Evolutionary conservation across 2,113 vertebrate species (phyloP), one percentile per base, ranked within the genome.

Genomic region (Stegostoma tigrinum): DNA sequence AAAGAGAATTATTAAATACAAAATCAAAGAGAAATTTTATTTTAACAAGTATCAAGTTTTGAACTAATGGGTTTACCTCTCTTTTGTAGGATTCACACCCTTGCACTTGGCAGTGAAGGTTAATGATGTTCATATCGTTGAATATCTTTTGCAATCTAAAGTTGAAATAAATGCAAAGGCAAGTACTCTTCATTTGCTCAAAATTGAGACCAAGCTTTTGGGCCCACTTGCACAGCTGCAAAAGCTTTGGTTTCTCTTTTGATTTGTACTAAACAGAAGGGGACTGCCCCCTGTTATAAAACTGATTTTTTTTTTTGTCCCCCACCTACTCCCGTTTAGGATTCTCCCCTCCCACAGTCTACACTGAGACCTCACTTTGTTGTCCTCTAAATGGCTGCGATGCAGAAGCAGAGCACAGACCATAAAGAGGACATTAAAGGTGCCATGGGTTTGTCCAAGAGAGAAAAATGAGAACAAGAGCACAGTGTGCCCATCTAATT

Each of bases 141-240:
- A 38, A 42, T 96, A 97, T 96, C 97, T 98, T 87, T 55, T 97
- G 86, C 96, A 96, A 0, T 97, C 97, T 0, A 97, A 98, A 48
- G 97, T 97, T 0, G 97, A 98, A 95, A 97, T 97, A 67, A 97
- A 98, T 96, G 97, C 97, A 96, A 97, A 96, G 75, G 98, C 98
- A 96, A 97, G 97, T 95, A 0, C 10, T 89, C 30, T 75, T 55
- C n/a, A 90, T 90, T 10, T 95, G 75, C 55, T 64, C 87, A 8
- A 72, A 61, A 61, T 61, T 61, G 94, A 70, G 1, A 30, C 15
- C 24, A 42, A 45, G 67, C 14, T 24, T 5, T 21, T n/a, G 17
- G 8, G 45, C 8, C 55, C 94, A 70, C 70, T 8, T 64, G 90
- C 52, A n/a, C 3, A 5, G 52, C 1, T 64, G 90, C 52, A 67